These are phyloP conservation scores for Aethes cnicana DNA, from an alignment of 2,888 invertebrate species.

Conservation along the genomic window DNA sequence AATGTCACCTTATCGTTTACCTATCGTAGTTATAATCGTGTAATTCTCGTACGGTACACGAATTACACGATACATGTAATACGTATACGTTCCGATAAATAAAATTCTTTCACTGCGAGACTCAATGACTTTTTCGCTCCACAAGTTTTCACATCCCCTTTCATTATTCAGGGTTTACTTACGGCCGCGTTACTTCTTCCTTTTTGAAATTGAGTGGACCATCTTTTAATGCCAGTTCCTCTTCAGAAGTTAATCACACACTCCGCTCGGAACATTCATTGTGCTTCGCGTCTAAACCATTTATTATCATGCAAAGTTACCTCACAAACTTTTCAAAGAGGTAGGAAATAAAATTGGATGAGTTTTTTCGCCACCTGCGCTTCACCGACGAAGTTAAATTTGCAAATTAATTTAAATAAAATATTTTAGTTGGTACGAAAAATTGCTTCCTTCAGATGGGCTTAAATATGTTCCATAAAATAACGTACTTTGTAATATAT, in stretches of 20 bases:
- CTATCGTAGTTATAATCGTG: no score
- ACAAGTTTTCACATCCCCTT: slow-evolving; percentile 48
- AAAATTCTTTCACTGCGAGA: slow-evolving; percentile 45
- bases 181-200: slow-evolving; percentile 24
- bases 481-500: background rate
- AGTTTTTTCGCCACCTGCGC: slow-evolving; percentile 21
- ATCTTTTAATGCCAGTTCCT: slow-evolving; percentile 12
- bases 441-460: slow-evolving; percentile 4
- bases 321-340: slow-evolving; percentile 8
- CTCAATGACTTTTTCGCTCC: slow-evolving; percentile 47
- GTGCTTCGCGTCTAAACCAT: background rate
- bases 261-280: background rate
- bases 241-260: slow-evolving; percentile 8
- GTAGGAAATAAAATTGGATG: slow-evolving; percentile 18
- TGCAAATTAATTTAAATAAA: slow-evolving; percentile 24
- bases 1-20: no score
- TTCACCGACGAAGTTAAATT: slow-evolving; percentile 9
- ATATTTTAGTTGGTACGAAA: slow-evolving; percentile 8
- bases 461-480: slow-evolving; percentile 3
- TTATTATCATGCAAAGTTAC: background rate
- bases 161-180: slow-evolving; percentile 39
- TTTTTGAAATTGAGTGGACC: slow-evolving; percentile 26
- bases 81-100: slow-evolving; percentile 54
- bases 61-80: no score
- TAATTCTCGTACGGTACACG: no score